Base-by-base conservation (phyloP, 2,113 vertebrate genomes). In the Tachysurus fulvidraco region DNA sequence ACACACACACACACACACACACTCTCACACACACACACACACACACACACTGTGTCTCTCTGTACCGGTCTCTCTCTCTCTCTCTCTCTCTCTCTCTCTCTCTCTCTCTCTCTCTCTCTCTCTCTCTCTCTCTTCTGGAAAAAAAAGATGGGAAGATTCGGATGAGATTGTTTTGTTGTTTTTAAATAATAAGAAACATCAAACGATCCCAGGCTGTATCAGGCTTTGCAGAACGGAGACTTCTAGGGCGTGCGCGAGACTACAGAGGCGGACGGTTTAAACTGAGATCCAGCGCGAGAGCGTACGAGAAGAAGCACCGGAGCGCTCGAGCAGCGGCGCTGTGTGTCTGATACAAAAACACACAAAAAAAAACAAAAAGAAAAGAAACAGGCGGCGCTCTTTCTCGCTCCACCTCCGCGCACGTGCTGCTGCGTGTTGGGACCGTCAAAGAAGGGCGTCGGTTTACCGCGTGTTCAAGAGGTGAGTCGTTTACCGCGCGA, bases 281-380 rank as follows among this genome's bases (percentile, higher is more conserved):
- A 84, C 67, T 76, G 71, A 41, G 23, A n/a, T 85, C 90, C 36
- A 16, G 77, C 23, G 73, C 82, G 74, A 30, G 73, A 50, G 59
- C 57, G 54, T 21, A 16, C 23, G 30, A 21, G 64, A 59, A 80
- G 55, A 71, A 41, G 41, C 83, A 88, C 82, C 86, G 85, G 85
- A 83, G 88, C 57, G 88, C 90, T 91, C 89, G 87, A 90, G 89
- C 89, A 88, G 92, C 85, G 92, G 91, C 90, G 90, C 91, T 93
- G 92, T 93, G 90, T 91, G 81, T 76, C 89, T 92, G 89, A 92
- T 93, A 87, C 89, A 93, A 85, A n/a, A 74, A 46, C 21, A 59
- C 76, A n/a, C 50, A 50, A 30, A 41, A 46, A 73, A 17, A 67
- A 83, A 67, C 36, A n/a, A 46, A 46, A 46, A 7, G 9, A 12